Evolutionary conservation across 2,888 invertebrate species (phyloP).

Genomic region (Mythimna vitellina): DNA sequence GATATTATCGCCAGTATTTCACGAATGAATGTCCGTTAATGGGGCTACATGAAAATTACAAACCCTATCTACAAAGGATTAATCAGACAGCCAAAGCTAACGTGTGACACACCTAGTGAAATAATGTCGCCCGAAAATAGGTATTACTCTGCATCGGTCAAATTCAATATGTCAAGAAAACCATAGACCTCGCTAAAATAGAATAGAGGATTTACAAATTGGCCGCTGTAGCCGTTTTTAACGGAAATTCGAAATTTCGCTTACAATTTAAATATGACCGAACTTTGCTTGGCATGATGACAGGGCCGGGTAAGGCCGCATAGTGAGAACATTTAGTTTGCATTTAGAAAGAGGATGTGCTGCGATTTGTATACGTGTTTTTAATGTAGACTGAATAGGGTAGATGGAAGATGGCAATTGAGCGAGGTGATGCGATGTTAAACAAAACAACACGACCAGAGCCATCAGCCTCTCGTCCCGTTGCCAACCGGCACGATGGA

Average conservation of each 20-base stretch:
- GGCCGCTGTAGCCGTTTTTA: conserved; percentile 1
- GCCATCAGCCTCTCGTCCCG: too few relatives aligned
- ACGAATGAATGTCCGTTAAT: conserved; percentile 23
- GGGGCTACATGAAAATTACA: conserved; percentile 39
- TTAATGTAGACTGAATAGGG: too few relatives aligned
- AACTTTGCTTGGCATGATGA: conserved; percentile 11
- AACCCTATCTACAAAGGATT: conserved; percentile 45
- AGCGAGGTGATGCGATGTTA: too few relatives aligned
- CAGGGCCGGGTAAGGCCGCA: background rate
- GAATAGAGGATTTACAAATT: conserved; percentile 3
- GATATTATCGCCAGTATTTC: conserved; percentile 12
- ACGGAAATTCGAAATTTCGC: conserved; percentile 14
- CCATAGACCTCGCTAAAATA: background rate
- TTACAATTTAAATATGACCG: conserved; percentile 46
- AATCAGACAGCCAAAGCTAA: conserved; percentile 21
- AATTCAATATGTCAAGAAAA: conserved; percentile 3
- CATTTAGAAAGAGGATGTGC: conserved; percentile 12
- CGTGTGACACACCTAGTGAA: conserved; percentile 5
- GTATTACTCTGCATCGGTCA: background rate
- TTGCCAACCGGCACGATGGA: too few relatives aligned
- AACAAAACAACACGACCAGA: too few relatives aligned
- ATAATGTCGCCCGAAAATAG: background rate
- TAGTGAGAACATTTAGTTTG: background rate
- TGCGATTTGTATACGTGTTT: background rate
- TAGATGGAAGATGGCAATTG: too few relatives aligned